These are phyloP conservation scores for Daktulosphaira vitifoliae DNA, from an alignment of 1,140 invertebrate species.

Conservation along the genomic window DNA sequence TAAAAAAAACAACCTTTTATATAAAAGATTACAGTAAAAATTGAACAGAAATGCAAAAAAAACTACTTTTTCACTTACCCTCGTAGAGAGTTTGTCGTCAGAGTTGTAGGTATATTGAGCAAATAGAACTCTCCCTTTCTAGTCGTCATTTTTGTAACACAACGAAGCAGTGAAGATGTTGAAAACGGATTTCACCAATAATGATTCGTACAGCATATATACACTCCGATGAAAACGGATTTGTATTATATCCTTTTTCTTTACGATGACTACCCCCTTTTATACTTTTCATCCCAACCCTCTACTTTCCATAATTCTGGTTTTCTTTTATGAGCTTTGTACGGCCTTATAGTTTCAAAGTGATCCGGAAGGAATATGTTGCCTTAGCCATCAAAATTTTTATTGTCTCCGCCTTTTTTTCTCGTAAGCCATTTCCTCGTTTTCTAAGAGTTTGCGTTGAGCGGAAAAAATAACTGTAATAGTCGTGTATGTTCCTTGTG, in stretches of 20 bases:
- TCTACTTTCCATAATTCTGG: too few species aligned
- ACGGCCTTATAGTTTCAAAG: conserved; percentile 13
- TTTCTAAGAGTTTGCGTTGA: not conserved
- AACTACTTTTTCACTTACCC: too few species aligned
- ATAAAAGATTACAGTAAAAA: too few species aligned
- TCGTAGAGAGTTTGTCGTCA: too few species aligned
- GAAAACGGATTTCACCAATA: conserved; percentile 29
- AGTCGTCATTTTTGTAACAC: conserved; percentile 17
- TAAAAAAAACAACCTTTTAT: too few species aligned
- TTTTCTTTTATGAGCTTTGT: conserved; percentile 16
- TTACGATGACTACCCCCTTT: not conserved
- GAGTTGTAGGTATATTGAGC: conserved; percentile 12
- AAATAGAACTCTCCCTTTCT: conserved; percentile 23
- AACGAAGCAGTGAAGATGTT: conserved; percentile 33
- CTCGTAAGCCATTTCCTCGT: too few species aligned
- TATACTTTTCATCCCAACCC: too few species aligned
- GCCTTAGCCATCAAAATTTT: conserved; percentile 27
- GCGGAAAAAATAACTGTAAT: conserved; percentile 13
- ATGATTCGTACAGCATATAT: conserved; percentile 12
- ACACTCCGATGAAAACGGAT: not conserved
- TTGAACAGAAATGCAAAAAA: too few species aligned
- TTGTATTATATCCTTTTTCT: conserved; percentile 19
- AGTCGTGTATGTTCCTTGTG: too few species aligned
- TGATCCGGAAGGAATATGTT: conserved; percentile 27
- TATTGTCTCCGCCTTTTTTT: not conserved